Evolutionary conservation across 2,797 vertebrate species (phyloP).

Genomic region (Phylloscopus collybita): DNA sequence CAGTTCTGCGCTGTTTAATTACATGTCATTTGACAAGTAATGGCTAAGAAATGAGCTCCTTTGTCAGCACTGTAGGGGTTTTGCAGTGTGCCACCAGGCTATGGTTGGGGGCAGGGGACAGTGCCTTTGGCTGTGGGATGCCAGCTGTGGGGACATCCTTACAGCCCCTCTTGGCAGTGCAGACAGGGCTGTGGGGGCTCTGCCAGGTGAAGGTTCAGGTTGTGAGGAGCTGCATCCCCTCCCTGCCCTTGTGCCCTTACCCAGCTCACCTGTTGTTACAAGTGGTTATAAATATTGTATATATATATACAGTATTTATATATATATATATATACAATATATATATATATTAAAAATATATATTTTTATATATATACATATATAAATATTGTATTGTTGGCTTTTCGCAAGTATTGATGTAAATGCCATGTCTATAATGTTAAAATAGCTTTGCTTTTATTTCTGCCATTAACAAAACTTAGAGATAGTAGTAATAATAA

Average conservation of each 20-base stretch:
- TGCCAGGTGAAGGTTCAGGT: not conserved
- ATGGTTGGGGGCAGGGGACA: not conserved
- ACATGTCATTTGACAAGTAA: not conserved
- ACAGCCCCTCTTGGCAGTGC: not conserved
- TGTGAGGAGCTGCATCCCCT: not conserved
- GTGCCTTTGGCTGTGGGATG: not conserved
- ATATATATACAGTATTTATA: no score
- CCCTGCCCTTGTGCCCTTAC: not conserved
- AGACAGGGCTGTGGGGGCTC: not conserved
- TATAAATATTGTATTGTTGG: not conserved
- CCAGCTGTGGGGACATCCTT: not conserved
- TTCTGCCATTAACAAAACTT: not conserved
- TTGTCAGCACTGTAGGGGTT: not conserved
- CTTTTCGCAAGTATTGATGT: not conserved
- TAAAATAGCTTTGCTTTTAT: not conserved
- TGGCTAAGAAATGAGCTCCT: not conserved
- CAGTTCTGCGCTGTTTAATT: constrained; percentile 14
- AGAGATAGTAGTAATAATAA: not conserved
- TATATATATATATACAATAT: no score
- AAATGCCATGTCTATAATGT: not conserved
- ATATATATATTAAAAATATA: no score
- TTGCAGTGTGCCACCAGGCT: not conserved
- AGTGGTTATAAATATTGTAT: no score
- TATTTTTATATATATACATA: no score
- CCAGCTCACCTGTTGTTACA: not conserved